Percentiles rank a stretch among this genome's conserved stretches.
phyloP scores from a whole-genome alignment of 2,113 vertebrate genomes.

The Prionailurus bengalensis region DNA sequence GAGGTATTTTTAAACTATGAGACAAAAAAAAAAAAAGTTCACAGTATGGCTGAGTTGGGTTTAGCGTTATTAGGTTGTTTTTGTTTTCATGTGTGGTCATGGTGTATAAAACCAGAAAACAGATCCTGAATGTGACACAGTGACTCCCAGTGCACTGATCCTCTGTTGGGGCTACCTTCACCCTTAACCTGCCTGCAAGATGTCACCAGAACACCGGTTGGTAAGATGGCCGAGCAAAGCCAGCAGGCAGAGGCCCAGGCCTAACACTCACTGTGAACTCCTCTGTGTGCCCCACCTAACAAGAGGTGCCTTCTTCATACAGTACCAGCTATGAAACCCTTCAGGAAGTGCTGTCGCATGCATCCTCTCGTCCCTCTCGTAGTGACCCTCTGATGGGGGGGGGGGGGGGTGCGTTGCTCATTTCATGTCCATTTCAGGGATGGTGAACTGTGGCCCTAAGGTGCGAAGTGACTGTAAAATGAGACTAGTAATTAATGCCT shows the following conservation, averaged over 20 bases:
- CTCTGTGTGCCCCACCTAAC: neutral
- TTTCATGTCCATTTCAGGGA: neutral
- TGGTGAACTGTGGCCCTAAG: neutral
- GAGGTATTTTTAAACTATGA: constrained; percentile 44
- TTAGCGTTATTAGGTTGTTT: constrained; percentile 33
- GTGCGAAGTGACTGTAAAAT: neutral
- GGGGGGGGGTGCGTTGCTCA: neutral
- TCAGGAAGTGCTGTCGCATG: neutral
- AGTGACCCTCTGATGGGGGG: rapidly evolving
- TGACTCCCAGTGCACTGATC: neutral
- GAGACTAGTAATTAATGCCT: neutral
- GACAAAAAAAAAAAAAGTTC: neutral
- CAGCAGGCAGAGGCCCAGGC: neutral
- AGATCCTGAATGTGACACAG: neutral
- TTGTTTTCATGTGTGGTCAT: constrained; percentile 1
- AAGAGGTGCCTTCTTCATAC: rapidly evolving
- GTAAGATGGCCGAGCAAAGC: neutral
- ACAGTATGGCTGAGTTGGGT: neutral
- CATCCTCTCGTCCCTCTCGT: neutral
- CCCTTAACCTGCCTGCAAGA: neutral
- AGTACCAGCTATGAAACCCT: neutral
- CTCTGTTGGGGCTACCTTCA: neutral
- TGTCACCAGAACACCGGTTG: neutral
- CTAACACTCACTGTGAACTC: neutral
- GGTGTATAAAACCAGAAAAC: neutral